These are phyloP conservation scores for Armadillidium nasatum DNA, from an alignment of 1,140 invertebrate genomes.

Conservation along the genomic window DNA sequence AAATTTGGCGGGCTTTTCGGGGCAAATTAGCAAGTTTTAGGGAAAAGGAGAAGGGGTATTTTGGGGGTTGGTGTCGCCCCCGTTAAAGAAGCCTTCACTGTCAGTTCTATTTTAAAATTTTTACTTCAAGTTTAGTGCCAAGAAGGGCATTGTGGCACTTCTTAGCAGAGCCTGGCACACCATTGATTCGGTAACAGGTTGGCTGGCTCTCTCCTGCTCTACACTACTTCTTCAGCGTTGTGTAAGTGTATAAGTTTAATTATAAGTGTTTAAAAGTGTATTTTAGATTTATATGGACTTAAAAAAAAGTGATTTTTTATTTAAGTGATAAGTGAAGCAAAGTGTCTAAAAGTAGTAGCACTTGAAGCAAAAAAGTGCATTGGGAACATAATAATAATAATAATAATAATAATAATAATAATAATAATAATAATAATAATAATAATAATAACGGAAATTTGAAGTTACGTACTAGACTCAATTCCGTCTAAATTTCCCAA, in stretches of 20 bases:
- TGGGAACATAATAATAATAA: not conserved
- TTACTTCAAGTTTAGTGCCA: not conserved
- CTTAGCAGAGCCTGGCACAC: slow-evolving; percentile 34
- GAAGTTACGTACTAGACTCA: too few relatives aligned
- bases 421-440: too few relatives aligned
- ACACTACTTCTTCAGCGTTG: slow-evolving; percentile 27
- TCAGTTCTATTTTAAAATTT: not conserved
- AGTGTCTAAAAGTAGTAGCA: not conserved
- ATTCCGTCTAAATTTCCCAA: too few relatives aligned
- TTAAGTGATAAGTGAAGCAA: slow-evolving; percentile 7
- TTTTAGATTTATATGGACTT: slow-evolving; percentile 9
- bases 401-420: too few relatives aligned
- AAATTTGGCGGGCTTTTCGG: too few relatives aligned
- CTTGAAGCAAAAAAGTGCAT: not conserved
- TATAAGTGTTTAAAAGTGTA: not conserved
- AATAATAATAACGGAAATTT: too few relatives aligned
- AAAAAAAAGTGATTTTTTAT: not conserved
- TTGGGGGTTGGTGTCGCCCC: not conserved
- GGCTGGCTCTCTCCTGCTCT: slow-evolving; percentile 42
- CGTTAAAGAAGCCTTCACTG: not conserved
- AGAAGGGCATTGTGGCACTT: slow-evolving; percentile 6
- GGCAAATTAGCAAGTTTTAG: not conserved
- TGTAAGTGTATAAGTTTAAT: slow-evolving; percentile 22
- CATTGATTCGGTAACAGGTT: slow-evolving; percentile 37
- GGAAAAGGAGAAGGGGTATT: not conserved